A percentile compares a stretch with the other conserved stretches of the same genome.
phyloP scores from a whole-genome alignment of 2,797 vertebrate species.

The Manis crassicaudata region DNA sequence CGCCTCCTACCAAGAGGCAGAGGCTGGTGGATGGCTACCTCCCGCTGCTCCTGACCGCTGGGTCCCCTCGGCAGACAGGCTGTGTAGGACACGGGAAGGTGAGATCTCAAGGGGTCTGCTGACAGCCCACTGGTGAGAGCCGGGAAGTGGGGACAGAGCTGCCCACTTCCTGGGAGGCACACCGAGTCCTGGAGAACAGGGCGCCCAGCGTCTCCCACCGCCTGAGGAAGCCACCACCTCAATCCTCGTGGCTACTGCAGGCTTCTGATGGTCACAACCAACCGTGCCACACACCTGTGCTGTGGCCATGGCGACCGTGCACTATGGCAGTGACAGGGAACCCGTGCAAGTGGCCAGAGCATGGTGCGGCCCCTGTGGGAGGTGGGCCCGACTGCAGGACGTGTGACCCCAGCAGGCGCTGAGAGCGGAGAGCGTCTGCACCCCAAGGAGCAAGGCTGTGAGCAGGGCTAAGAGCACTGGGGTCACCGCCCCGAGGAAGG shows the following conservation, averaged over 20 bases:
- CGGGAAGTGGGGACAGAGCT: too few relatives aligned
- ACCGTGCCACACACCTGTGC: background rate
- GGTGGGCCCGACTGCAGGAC: background rate
- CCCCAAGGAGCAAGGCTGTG: background rate
- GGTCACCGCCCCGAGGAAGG: background rate
- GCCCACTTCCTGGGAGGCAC: background rate
- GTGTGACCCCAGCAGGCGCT: background rate
- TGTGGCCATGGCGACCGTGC: background rate
- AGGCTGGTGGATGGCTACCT: background rate
- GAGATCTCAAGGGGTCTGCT: rapidly evolving
- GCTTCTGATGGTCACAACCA: background rate
- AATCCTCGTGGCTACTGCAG: background rate
- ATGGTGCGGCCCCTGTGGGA: too few relatives aligned
- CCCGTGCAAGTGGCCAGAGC: too few relatives aligned
- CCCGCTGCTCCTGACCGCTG: background rate
- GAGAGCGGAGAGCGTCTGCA: background rate
- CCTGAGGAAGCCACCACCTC: too few relatives aligned
- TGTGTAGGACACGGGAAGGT: background rate
- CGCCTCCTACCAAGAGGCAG: background rate
- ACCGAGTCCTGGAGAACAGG: background rate
- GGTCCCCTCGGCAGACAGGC: too few relatives aligned
- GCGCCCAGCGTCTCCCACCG: too few relatives aligned
- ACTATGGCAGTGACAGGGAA: too few relatives aligned
- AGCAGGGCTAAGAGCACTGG: background rate
- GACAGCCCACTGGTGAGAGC: background rate